These are phyloP conservation scores for Thripadectes ignobilis DNA, from an alignment of 2,797 vertebrate genomes.

Conservation along the genomic window DNA sequence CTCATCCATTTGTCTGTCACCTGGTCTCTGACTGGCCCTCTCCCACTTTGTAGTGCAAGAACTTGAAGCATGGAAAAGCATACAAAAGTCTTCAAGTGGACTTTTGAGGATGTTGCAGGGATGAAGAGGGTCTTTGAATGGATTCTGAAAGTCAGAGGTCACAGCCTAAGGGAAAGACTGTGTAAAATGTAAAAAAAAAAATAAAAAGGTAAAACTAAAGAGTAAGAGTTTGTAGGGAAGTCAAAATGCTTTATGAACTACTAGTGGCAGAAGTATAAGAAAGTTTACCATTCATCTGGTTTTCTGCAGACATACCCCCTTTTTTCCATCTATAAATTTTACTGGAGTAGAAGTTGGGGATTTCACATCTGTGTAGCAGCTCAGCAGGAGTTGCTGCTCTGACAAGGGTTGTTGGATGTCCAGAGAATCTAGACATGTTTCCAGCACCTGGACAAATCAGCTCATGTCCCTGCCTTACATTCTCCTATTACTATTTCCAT, in stretches of 20 bases:
- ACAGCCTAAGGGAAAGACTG: not conserved
- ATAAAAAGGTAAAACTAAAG: not conserved
- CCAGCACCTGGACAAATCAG: constrained; percentile 19
- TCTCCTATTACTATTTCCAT: not conserved
- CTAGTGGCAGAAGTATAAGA: not conserved
- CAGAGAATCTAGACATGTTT: not conserved
- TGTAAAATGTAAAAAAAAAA: not conserved
- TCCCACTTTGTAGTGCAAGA: not conserved
- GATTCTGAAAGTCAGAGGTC: not conserved
- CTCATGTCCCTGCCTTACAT: not conserved
- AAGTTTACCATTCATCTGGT: constrained; percentile 5
- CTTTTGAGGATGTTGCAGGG: not conserved
- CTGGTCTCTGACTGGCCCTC: not conserved
- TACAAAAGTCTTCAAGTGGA: not conserved
- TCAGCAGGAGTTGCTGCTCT: constrained; percentile 24
- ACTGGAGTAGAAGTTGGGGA: not conserved
- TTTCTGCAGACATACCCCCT: not conserved
- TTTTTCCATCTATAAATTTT: constrained; percentile 49
- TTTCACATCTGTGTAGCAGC: constrained; percentile 40
- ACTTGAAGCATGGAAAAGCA: not conserved
- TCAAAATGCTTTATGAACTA: constrained; percentile 32
- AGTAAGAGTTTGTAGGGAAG: not conserved
- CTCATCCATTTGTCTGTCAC: not conserved
- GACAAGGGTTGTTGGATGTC: not conserved
- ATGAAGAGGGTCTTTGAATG: not conserved